Percentiles rank a stretch among this genome's conserved stretches.
Evolutionary conservation across 2,888 invertebrate species (phyloP).

Genomic region (Rugalucina vietnamica): DNA sequence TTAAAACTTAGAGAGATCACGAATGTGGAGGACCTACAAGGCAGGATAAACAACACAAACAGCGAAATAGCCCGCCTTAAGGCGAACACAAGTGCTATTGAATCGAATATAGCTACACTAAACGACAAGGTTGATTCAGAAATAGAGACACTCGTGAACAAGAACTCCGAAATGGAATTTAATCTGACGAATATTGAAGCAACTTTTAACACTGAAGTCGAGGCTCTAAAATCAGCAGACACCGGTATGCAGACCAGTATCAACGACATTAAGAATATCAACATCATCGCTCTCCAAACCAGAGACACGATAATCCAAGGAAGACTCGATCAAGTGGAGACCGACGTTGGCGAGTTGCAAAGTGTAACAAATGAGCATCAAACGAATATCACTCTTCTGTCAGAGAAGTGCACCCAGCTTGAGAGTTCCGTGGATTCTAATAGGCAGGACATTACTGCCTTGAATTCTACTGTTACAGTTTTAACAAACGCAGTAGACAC

Average conservation of each 20-base stretch:
- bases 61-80: not conserved
- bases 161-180: not conserved
- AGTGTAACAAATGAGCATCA: not conserved
- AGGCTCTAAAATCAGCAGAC: not conserved
- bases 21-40: not conserved
- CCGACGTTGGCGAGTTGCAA: not conserved
- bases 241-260: not conserved
- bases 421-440: not conserved
- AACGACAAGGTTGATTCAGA: not conserved
- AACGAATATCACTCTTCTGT: not conserved
- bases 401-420: not conserved
- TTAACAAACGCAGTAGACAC: not conserved
- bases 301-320: not conserved
- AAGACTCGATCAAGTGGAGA: not conserved
- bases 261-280: not conserved
- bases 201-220: not conserved
- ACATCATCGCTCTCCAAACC: not conserved
- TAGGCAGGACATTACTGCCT: not conserved
- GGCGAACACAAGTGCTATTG: not conserved
- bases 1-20: not conserved
- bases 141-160: not conserved
- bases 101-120: not conserved
- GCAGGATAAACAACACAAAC: not conserved
- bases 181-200: not conserved
- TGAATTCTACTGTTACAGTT: not conserved